phyloP scores from a whole-genome alignment of 2,888 invertebrate genomes.

The Hemaris fuciformis region DNA sequence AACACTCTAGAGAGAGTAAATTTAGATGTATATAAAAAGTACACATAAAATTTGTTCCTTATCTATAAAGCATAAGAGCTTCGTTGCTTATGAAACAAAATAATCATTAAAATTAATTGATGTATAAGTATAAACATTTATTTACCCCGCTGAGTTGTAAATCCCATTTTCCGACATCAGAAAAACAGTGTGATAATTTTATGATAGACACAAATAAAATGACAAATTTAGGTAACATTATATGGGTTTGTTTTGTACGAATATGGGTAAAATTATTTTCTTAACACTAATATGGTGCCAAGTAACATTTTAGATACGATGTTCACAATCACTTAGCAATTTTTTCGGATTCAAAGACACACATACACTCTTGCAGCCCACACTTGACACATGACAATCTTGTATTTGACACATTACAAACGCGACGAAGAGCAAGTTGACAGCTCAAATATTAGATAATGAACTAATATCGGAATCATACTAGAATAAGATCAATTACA shows the following conservation, averaged over 20 bases:
- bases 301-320: conserved; percentile 40
- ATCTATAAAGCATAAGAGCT: not conserved
- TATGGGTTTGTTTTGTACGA: conserved; percentile 23
- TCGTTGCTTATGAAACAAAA: not conserved
- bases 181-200: conserved; percentile 68
- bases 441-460: too few relatives aligned
- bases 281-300: conserved; percentile 27
- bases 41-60: not conserved
- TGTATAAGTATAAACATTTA: not conserved
- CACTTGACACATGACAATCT: not conserved
- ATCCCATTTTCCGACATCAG: conserved; percentile 86
- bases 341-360: conserved; percentile 13
- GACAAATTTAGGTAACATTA: conserved; percentile 56
- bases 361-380: not conserved
- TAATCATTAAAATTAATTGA: not conserved
- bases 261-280: conserved; percentile 21
- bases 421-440: too few relatives aligned
- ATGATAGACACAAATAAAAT: conserved; percentile 51
- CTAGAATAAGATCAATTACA: too few relatives aligned
- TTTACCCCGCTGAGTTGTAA: conserved; percentile 81
- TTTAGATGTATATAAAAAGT: not conserved
- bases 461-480: too few relatives aligned
- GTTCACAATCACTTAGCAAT: conserved; percentile 4
- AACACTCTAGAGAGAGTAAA: not conserved
- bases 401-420: too few relatives aligned